Percentiles rank a stretch among this genome's conserved stretches.
Evolutionary conservation across 2,797 vertebrate species (phyloP).

Genomic region (Champsocephalus esox): DNA sequence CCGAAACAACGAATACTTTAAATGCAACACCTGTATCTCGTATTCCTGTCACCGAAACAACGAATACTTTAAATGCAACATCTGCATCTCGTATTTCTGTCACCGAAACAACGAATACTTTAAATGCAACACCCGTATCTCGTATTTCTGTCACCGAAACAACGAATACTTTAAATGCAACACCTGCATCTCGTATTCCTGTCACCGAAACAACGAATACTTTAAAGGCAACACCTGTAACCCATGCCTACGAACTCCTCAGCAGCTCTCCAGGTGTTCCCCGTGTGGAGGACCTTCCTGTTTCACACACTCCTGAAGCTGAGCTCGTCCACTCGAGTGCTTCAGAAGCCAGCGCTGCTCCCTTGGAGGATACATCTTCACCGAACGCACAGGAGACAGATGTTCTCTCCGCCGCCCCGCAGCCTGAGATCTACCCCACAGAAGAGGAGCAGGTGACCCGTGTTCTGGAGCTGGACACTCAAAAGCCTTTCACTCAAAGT

Average conservation of each 20-base stretch:
- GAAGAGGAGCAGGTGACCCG: conserved; percentile 19
- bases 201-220: conserved; percentile 13
- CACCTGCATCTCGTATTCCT: not conserved
- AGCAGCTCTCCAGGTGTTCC: conserved; percentile 24
- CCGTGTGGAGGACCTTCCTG: conserved; percentile 22
- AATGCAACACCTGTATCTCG: not conserved
- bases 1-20: too few relatives aligned
- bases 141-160: too few relatives aligned
- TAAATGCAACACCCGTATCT: too few relatives aligned
- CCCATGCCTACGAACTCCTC: conserved; percentile 30
- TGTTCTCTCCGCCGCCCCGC: not conserved
- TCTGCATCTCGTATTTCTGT: conserved; percentile 15
- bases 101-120: too few relatives aligned
- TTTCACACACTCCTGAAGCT: conserved; percentile 26
- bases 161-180: too few relatives aligned
- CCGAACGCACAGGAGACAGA: conserved; percentile 33
- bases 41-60: conserved; percentile 21
- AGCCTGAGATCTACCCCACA: conserved; percentile 12
- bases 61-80: conserved; percentile 10
- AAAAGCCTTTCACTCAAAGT: conserved; percentile 21
- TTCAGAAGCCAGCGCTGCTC: conserved; percentile 25
- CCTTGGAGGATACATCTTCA: conserved; percentile 24
- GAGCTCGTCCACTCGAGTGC: conserved; percentile 18
- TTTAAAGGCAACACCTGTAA: conserved; percentile 34
- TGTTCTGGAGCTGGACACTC: conserved; percentile 33